Evolutionary conservation across 2,113 vertebrate genomes (phyloP).

Genomic region (Perca flavescens): DNA sequence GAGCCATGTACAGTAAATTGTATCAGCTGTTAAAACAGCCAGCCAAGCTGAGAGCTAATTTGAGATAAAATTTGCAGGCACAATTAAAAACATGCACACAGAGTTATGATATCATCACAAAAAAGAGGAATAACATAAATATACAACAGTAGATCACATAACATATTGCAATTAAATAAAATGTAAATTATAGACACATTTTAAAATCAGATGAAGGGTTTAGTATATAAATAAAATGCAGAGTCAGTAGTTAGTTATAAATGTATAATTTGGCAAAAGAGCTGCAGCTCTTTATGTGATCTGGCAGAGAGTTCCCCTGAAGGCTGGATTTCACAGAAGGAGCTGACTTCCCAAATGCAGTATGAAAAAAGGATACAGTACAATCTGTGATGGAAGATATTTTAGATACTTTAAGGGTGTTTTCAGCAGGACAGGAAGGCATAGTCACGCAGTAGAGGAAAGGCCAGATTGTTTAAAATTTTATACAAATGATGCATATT

Average conservation of each 20-base stretch:
- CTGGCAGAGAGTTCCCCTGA: background rate
- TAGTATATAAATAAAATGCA: background rate
- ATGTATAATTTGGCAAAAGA: slow-evolving; percentile 30
- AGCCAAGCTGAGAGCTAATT: background rate
- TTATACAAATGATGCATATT: slow-evolving; percentile 64
- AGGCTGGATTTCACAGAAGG: slow-evolving; percentile 23
- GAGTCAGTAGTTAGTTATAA: slow-evolving; percentile 1
- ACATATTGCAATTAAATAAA: background rate
- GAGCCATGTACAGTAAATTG: background rate
- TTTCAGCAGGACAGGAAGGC: slow-evolving; percentile 49
- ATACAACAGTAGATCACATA: background rate
- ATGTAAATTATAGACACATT: background rate
- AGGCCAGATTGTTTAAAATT: slow-evolving; percentile 51
- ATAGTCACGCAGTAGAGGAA: slow-evolving; percentile 58
- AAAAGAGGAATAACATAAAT: background rate
- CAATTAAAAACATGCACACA: background rate
- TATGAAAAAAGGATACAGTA: slow-evolving; percentile 47
- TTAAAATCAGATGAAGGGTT: background rate
- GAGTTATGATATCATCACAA: background rate
- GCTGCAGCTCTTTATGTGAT: slow-evolving; percentile 17
- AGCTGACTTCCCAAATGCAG: slow-evolving; percentile 39
- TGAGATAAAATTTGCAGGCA: background rate
- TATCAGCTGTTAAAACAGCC: background rate
- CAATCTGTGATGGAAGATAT: slow-evolving; percentile 54
- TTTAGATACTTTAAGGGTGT: slow-evolving; percentile 63